Evolutionary conservation across 2,113 vertebrate species (phyloP).

Genomic region (Peromyscus polionotus): DNA sequence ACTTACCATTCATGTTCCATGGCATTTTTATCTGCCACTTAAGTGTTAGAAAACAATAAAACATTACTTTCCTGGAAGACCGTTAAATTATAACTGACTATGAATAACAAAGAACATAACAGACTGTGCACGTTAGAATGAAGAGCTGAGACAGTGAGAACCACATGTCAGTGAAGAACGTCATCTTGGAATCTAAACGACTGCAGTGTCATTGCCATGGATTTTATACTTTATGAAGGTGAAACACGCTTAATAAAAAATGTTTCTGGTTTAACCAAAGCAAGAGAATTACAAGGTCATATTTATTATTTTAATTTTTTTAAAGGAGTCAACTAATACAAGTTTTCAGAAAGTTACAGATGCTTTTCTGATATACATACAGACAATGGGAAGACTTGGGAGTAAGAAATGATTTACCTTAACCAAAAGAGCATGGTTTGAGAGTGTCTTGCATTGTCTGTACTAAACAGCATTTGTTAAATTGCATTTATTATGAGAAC

Average conservation of each 20-base stretch:
- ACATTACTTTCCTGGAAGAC: neutral
- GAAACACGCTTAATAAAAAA: neutral
- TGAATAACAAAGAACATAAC: neutral
- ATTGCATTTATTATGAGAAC: neutral
- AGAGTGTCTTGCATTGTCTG: neutral
- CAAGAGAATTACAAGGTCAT: neutral
- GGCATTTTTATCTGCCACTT: neutral
- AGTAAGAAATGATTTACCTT: neutral
- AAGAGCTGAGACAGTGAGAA: neutral
- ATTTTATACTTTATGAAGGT: neutral
- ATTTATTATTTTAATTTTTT: conserved; percentile 29
- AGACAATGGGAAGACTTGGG: neutral
- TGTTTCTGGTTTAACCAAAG: neutral
- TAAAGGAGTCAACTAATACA: neutral
- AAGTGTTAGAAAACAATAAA: neutral
- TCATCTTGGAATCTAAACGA: neutral
- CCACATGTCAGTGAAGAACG: neutral
- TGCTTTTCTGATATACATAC: neutral
- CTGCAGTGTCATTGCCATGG: neutral
- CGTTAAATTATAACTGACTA: neutral
- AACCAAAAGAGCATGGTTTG: neutral
- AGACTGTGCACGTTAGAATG: neutral
- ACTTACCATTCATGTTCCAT: neutral
- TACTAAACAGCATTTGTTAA: neutral
- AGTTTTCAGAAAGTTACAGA: neutral